Evolutionary conservation across 1,140 invertebrate species (phyloP), one percentile per base, ranked within the genome.

Genomic region (Acyrthosiphon pisum): DNA sequence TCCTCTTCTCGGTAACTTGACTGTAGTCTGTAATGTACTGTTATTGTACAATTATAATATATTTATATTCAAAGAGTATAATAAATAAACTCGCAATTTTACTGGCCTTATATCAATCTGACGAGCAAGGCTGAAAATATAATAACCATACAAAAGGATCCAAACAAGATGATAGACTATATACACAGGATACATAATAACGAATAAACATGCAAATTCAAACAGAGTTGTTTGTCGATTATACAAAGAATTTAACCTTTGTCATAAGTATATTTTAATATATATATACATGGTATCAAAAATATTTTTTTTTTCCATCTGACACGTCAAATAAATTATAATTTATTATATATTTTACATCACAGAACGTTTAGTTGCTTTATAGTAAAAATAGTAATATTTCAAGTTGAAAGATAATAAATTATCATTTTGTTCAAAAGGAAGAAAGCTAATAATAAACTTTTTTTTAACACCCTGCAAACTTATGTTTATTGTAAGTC

Each of bases 171-270:
- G 41, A 41, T 26, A 89, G 18, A 48, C 50, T 53, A 22, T 53
- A 53, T 53, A 53, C 41, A 87, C 41, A 44, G 44, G 41, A 41
- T 23, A 44, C 22, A 41, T 30, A 20, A 37, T 44, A 20, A 30
- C 22, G 7, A 44, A 84, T 26, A 48, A 48, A 87, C 48, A 89
- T 37, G n/a, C 22, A 53, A 88, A 89, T 89, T 37, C 37, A 89
- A 89, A 89, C 87, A 22, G n/a, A 89, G 48, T 37, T 53, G 87
- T 53, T 88, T 89, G 50, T 53, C 48, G 48, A 89, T n/a, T 53
- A 53, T 26, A 53, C 7, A 2, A 1, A 35, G 18, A 4, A 20
- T 18, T 14, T 87, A 48, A 87, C 86, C 86, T 87, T 87, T 87
- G 44, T 18, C 50, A 44, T 87, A 30, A 26, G 20, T 83, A 37